Evolutionary conservation across 1,140 invertebrate species (phyloP).

Genomic region (Augochlora pura): DNA sequence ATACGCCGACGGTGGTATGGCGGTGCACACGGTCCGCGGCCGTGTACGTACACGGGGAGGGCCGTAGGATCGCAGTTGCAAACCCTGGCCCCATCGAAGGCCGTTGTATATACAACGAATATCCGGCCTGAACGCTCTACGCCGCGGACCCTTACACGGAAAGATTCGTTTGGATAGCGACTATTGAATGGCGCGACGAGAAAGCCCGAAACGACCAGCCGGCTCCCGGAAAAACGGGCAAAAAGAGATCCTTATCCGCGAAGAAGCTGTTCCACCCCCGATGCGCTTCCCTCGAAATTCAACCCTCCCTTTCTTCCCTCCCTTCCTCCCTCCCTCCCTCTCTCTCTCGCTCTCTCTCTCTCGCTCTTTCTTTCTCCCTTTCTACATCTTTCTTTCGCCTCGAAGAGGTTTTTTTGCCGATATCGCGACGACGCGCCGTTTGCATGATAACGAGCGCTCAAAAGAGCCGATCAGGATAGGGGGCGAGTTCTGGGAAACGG

Average conservation of each 20-base stretch:
- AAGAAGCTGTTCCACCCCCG: slow-evolving; percentile 32
- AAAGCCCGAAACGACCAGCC: slow-evolving; percentile 26
- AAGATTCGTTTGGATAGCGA: slow-evolving; percentile 62
- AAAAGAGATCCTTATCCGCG: slow-evolving; percentile 44
- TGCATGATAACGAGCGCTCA: slow-evolving; percentile 36
- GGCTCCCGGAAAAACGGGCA: slow-evolving; percentile 23
- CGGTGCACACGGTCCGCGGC: slow-evolving; percentile 32
- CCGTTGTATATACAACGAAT: slow-evolving; percentile 48
- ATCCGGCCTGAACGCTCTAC: slow-evolving; percentile 41
- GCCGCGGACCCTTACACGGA: slow-evolving; percentile 40
- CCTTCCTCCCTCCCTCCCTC: too few species aligned
- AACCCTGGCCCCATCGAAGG: slow-evolving; percentile 21
- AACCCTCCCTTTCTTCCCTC: background rate
- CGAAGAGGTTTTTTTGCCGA: background rate
- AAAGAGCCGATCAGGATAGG: background rate
- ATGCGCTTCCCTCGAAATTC: slow-evolving; percentile 14
- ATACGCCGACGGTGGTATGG: slow-evolving; percentile 67
- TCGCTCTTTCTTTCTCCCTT: too few species aligned
- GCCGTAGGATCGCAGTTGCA: slow-evolving; percentile 50
- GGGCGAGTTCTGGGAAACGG: slow-evolving; percentile 25
- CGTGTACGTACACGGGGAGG: slow-evolving; percentile 2
- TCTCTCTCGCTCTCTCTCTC: too few species aligned
- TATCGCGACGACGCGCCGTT: slow-evolving; percentile 22
- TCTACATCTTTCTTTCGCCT: too few species aligned
- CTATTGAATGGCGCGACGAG: slow-evolving; percentile 35